A percentile compares a stretch with the other conserved stretches of the same genome.
phyloP scores from a whole-genome alignment of 30 jellyfish, hydroid and myxozoan species.

The Aurelia aurita complex sp. Pacific region DNA sequence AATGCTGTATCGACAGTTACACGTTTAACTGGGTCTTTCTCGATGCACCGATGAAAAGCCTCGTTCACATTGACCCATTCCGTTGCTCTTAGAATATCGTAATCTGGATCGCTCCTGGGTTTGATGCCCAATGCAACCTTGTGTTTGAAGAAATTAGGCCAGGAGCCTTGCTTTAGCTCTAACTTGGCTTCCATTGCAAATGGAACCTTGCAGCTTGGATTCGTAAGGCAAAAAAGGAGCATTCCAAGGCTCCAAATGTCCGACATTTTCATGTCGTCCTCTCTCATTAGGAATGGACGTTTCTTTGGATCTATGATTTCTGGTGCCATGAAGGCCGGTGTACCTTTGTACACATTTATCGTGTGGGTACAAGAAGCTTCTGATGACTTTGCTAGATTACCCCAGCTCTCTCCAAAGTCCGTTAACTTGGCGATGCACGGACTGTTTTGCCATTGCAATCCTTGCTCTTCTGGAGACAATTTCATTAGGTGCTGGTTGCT shows the following conservation, averaged over 20 bases:
- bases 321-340: neutral
- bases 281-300: conserved; percentile 14
- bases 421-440: conserved; percentile 22
- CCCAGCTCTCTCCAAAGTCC: no score
- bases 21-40: neutral
- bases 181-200: no score
- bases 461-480: neutral
- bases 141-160: no score
- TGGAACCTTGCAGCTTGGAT: neutral
- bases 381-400: conserved; percentile 2
- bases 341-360: conserved; percentile 20
- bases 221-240: conserved; percentile 3
- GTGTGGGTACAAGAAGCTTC: conserved; percentile 1
- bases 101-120: neutral
- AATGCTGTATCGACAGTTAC: no score
- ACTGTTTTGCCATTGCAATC: neutral
- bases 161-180: no score
- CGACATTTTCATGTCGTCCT: conserved; percentile 9
- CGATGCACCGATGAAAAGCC: neutral
- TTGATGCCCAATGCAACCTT: no score
- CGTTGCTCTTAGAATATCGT: conserved; percentile 3
- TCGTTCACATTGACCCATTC: conserved; percentile 6
- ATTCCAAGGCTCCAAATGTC: conserved; percentile 35
- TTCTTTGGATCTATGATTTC: conserved; percentile 9
- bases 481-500: no score